Evolutionary conservation across 2,113 vertebrate genomes (phyloP).

Genomic region (Ceratotherium simum): DNA sequence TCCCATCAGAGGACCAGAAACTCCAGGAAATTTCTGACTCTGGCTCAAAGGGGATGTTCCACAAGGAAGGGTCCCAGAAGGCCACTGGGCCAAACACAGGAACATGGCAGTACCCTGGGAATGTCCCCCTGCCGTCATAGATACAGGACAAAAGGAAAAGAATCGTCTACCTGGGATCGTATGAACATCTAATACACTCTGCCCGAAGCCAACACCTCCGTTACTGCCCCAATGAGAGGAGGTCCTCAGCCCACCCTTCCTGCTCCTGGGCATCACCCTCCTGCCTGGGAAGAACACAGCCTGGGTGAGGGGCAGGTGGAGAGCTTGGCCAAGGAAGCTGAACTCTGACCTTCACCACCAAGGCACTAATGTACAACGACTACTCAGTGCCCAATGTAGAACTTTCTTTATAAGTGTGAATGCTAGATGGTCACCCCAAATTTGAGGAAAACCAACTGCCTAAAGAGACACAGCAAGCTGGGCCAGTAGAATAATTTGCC

Average conservation of each 20-base stretch:
- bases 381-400: not conserved
- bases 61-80: not conserved
- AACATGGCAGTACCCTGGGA: not conserved
- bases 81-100: not conserved
- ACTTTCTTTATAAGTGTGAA: not conserved
- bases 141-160: not conserved
- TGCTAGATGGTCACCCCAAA: not conserved
- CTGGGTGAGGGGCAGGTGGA: not conserved
- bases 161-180: not conserved
- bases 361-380: too few species aligned
- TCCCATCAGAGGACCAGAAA: not conserved
- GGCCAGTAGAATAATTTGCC: not conserved
- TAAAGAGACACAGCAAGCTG: not conserved
- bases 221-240: accelerated
- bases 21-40: not conserved
- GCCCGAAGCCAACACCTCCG: not conserved
- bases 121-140: not conserved
- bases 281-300: not conserved
- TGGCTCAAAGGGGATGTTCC: not conserved
- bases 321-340: not conserved
- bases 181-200: not conserved
- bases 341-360: not conserved
- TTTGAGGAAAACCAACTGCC: not conserved
- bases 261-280: not conserved
- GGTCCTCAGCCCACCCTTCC: not conserved